phyloP scores from a whole-genome alignment of 1,140 invertebrate genomes.

The Catajapyx aquilonaris region DNA sequence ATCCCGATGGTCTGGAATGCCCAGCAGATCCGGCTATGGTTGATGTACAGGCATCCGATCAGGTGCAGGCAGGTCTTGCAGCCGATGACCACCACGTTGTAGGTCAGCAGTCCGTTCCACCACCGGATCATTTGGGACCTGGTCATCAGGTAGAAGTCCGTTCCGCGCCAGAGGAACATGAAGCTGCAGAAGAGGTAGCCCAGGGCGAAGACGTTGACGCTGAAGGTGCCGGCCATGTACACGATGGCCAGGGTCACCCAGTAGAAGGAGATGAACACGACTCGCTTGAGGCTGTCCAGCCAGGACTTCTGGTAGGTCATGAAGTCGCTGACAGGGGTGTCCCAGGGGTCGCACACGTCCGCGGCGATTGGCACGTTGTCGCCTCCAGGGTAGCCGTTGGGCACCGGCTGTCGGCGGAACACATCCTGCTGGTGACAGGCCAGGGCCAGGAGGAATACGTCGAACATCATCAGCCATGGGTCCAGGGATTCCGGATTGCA shows the following conservation, averaged over 20 bases:
- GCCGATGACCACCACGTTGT: slow-evolving; percentile 30
- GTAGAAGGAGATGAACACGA: slow-evolving; percentile 31
- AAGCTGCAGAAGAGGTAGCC: slow-evolving; percentile 37
- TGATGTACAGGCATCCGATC: slow-evolving; percentile 29
- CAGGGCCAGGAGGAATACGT: too few species aligned
- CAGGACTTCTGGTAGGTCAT: slow-evolving; percentile 17
- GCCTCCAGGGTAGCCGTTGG: too few species aligned
- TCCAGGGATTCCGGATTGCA: too few species aligned
- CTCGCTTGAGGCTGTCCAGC: slow-evolving; percentile 26
- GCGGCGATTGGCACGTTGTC: too few species aligned
- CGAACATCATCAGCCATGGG: too few species aligned
- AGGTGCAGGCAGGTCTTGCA: slow-evolving; percentile 25
- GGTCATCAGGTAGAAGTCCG: slow-evolving; percentile 29
- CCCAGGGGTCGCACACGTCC: too few species aligned
- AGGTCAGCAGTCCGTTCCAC: slow-evolving; percentile 30
- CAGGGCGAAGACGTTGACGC: slow-evolving; percentile 32
- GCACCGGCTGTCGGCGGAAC: too few species aligned
- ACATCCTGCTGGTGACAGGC: too few species aligned
- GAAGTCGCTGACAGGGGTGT: too few species aligned
- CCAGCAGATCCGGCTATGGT: slow-evolving; percentile 23
- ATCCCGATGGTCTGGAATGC: slow-evolving; percentile 29
- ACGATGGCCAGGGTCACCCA: slow-evolving; percentile 34
- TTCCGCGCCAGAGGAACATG: slow-evolving; percentile 35
- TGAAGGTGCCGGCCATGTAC: slow-evolving; percentile 29
- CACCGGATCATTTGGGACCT: slow-evolving; percentile 21